Conservation (phyloP, 1,140 invertebrate genomes). For the Cydia pomonella region DNA sequence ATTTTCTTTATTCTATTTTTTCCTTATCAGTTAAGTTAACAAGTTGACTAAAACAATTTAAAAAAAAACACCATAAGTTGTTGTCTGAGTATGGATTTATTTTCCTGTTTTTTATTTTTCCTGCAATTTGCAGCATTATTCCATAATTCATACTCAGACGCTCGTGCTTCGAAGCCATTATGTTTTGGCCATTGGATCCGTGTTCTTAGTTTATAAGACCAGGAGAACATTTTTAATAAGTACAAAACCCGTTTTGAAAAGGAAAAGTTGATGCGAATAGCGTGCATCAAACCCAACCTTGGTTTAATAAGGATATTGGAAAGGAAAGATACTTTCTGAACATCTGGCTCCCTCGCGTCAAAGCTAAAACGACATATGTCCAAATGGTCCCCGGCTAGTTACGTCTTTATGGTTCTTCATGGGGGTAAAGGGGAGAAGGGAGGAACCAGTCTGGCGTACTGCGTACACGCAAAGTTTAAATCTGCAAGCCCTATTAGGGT, state of each 20-base stretch:
- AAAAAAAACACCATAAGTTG: no score
- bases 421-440: neutral
- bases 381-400: neutral
- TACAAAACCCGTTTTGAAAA: neutral
- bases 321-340: neutral
- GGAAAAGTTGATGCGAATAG: constrained; percentile 1
- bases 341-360: neutral
- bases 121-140: no score
- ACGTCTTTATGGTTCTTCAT: neutral
- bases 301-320: constrained; percentile 6
- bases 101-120: no score
- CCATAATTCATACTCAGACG: no score
- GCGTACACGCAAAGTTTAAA: neutral
- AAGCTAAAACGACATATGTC: neutral
- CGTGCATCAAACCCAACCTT: neutral
- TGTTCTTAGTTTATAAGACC: no score
- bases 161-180: no score
- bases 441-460: neutral
- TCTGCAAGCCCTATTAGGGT: constrained; percentile 2
- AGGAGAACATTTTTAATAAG: neutral
- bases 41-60: no score
- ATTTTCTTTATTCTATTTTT: no score
- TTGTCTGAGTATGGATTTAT: no score
- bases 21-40: no score
- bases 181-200: no score